These are phyloP conservation scores for Leontocebus nigricollis DNA, from an alignment of 2,797 vertebrate genomes.

Conservation along the genomic window DNA sequence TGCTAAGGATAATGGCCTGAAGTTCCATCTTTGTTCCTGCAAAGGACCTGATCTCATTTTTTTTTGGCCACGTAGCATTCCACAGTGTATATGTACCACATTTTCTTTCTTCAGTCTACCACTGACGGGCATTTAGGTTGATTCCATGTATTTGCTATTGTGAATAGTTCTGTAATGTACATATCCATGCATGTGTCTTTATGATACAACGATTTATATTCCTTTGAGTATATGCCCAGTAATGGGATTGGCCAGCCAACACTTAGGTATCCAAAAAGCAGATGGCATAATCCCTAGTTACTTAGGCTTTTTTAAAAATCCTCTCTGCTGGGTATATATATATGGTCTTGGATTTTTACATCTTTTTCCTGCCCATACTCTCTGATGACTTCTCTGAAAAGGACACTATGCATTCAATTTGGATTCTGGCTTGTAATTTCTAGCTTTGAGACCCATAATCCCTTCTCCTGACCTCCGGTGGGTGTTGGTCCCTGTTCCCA, in stretches of 20 bases:
- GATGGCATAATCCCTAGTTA: neutral
- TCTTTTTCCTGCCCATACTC: neutral
- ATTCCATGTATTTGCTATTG: too few relatives aligned
- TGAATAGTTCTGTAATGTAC: too few relatives aligned
- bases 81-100: too few relatives aligned
- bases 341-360: neutral
- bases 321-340: neutral
- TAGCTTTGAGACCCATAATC: neutral
- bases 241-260: neutral
- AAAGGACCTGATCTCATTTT: too few relatives aligned
- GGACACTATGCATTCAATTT: neutral
- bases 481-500: neutral
- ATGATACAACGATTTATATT: too few relatives aligned
- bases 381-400: neutral
- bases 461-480: neutral
- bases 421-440: neutral
- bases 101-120: too few relatives aligned
- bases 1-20: too few relatives aligned
- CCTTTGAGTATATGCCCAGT: too few relatives aligned
- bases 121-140: too few relatives aligned
- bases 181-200: too few relatives aligned
- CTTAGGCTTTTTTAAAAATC: neutral
- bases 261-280: neutral
- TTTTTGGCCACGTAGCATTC: too few relatives aligned
- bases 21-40: too few relatives aligned